These are phyloP conservation scores for Drosophila aff. DNA, from an alignment of 1,140 invertebrate genomes.

Conservation along the genomic window DNA sequence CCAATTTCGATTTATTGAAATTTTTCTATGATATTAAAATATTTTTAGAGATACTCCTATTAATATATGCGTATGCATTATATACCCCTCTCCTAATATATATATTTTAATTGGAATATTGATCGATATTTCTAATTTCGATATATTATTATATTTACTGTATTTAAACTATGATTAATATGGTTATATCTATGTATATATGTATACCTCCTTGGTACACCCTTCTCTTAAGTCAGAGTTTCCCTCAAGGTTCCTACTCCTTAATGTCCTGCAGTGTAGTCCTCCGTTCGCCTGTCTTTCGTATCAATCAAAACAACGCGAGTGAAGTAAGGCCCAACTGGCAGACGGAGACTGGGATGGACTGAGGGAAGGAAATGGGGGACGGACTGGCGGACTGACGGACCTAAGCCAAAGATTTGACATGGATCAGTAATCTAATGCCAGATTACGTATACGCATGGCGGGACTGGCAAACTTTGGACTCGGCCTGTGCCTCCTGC, in stretches of 20 bases:
- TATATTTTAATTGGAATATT: too few species aligned
- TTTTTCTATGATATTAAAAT: neutral
- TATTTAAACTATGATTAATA: too few species aligned
- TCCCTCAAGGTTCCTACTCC: too few species aligned
- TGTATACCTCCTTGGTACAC: neutral
- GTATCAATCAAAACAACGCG: constrained; percentile 82
- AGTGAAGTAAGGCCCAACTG: constrained; percentile 25
- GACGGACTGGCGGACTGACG: constrained; percentile 18
- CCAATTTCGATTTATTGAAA: too few species aligned
- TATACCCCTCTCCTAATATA: neutral
- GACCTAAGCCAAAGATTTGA: constrained; percentile 85
- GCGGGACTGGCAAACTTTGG: constrained; percentile 64
- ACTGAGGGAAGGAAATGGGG: constrained; percentile 14
- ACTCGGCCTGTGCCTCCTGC: constrained; percentile 9
- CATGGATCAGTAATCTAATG: constrained; percentile 85
- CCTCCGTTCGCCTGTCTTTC: constrained; percentile 22
- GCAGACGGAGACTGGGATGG: constrained; percentile 21
- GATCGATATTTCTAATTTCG: too few species aligned
- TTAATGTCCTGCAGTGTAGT: constrained; percentile 8
- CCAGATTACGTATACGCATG: constrained; percentile 85
- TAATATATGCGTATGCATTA: neutral
- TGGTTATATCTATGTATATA: too few species aligned
- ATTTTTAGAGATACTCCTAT: neutral
- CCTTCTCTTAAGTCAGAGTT: neutral
- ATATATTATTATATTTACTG: too few species aligned